Evolutionary conservation across 2,888 invertebrate species (phyloP).

Genomic region (Mythimna impura): DNA sequence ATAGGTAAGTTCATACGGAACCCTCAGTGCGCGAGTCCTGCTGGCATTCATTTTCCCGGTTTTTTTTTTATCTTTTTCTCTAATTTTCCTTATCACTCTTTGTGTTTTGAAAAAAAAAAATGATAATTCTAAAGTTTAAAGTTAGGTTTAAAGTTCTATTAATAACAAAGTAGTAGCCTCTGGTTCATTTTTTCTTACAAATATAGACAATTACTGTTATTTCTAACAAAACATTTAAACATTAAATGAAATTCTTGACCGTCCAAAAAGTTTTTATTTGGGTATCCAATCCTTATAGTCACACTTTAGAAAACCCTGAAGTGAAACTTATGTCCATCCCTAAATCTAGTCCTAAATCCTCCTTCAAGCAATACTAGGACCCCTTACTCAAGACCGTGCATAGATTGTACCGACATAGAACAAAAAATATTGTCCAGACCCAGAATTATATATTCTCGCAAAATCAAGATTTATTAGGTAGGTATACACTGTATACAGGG

Average conservation of each 20-base stretch:
- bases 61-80: too few species aligned
- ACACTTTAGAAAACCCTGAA: conserved; percentile 24
- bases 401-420: conserved; percentile 33
- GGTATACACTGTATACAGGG: conserved; percentile 2
- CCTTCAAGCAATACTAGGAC: conserved; percentile 24
- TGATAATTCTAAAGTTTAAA: too few species aligned
- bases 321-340: conserved; percentile 20
- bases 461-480: conserved; percentile 40
- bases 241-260: neutral
- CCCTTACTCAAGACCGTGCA: conserved; percentile 13
- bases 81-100: too few species aligned
- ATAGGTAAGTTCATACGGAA: too few species aligned
- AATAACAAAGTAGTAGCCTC: too few species aligned
- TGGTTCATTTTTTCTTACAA: too few species aligned
- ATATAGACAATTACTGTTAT: too few species aligned
- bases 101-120: too few species aligned
- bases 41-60: too few species aligned
- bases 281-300: neutral
- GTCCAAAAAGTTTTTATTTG: conserved; percentile 4
- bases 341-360: conserved; percentile 43
- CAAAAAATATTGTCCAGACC: conserved; percentile 40
- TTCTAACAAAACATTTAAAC: neutral
- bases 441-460: conserved; percentile 27
- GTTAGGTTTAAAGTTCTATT: too few species aligned
- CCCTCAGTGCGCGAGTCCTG: too few species aligned